Percentiles rank a stretch among this genome's conserved stretches.
Conservation (phyloP, 1,140 invertebrate species). For the Pachyrhynchus sulphureomaculatus region DNA sequence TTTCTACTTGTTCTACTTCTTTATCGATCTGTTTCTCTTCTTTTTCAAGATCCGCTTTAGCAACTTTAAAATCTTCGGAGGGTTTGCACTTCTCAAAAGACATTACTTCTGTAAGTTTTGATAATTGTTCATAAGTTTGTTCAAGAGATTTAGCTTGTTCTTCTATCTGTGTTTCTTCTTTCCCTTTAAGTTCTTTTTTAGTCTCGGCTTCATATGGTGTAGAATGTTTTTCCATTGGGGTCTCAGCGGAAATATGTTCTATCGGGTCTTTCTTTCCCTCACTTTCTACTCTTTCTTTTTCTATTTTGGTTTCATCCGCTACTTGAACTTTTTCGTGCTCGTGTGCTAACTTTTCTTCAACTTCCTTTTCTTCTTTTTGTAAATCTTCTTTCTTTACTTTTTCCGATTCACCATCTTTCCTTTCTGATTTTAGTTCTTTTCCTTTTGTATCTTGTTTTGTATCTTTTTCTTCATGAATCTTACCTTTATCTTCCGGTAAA, state of each 20-base stretch:
- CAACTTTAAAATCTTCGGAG: slow-evolving; percentile 1
- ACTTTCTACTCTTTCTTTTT: background rate
- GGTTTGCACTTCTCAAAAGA: slow-evolving; percentile 9
- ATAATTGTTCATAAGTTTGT: slow-evolving; percentile 11
- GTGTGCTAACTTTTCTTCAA: background rate
- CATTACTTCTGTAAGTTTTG: slow-evolving; percentile 15
- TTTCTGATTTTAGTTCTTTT: slow-evolving; percentile 2
- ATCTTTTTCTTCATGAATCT: background rate
- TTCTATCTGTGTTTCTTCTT: background rate
- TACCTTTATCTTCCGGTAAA: slow-evolving; percentile 2
- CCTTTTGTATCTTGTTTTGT: background rate
- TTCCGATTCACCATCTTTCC: background rate
- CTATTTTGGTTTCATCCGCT: slow-evolving; percentile 8
- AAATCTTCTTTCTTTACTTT: slow-evolving; percentile 2
- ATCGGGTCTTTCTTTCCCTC: background rate
- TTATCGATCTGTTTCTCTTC: slow-evolving; percentile 32
- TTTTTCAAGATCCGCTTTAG: slow-evolving; percentile 13
- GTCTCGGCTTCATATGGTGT: background rate
- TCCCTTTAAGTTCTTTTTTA: background rate
- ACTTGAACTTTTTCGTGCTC: background rate
- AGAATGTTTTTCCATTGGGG: slow-evolving; percentile 24
- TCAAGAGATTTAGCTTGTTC: slow-evolving; percentile 11
- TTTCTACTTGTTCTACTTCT: slow-evolving; percentile 21
- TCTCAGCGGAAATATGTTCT: slow-evolving; percentile 10
- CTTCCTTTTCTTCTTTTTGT: slow-evolving; percentile 5